These are phyloP conservation scores for Limnephilus marmoratus DNA, from an alignment of 2,888 invertebrate species.

Conservation along the genomic window DNA sequence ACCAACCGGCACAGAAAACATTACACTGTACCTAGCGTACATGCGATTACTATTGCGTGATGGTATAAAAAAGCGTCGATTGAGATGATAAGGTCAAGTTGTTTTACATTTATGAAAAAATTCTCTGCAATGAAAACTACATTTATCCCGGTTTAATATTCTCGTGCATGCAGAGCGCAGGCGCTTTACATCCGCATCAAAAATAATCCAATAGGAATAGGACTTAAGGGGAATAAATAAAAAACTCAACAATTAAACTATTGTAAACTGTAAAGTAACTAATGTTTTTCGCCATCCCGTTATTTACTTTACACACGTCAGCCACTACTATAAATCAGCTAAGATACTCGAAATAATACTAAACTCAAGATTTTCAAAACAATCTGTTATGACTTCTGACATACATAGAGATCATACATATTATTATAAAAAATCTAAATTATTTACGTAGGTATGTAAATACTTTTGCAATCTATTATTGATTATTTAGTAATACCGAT, in stretches of 20 bases:
- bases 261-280: background rate
- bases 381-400: background rate
- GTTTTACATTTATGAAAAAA: background rate
- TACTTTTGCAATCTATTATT: background rate
- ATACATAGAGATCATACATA: background rate
- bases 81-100: background rate
- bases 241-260: background rate
- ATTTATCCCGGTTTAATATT: background rate
- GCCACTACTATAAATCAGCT: background rate
- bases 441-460: background rate
- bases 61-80: background rate
- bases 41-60: background rate
- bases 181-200: background rate
- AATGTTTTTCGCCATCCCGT: background rate
- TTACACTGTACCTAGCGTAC: background rate
- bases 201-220: background rate
- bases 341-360: background rate
- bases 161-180: background rate
- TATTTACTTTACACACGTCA: conserved; percentile 2
- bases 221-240: background rate
- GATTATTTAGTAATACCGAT: background rate
- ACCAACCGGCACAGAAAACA: no score
- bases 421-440: background rate
- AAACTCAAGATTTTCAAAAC: background rate
- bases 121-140: background rate